A percentile compares a stretch with the other conserved stretches of the same genome.
Evolutionary conservation across 2,888 invertebrate genomes (phyloP).

Genomic region (Autographa pulchrina): DNA sequence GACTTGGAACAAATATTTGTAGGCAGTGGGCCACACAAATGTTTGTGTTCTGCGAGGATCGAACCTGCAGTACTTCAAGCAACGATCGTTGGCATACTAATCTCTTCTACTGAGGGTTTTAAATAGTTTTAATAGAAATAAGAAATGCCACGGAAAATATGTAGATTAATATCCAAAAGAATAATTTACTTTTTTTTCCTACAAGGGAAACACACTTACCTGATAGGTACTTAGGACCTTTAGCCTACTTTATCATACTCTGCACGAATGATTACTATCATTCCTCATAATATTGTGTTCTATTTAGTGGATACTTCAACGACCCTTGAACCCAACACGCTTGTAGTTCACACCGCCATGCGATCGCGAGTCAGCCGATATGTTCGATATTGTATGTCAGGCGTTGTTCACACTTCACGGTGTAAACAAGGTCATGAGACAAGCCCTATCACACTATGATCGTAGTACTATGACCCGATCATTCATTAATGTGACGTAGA

Average conservation of each 20-base stretch:
- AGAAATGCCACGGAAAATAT: too few relatives aligned
- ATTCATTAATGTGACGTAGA: background rate
- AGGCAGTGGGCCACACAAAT: too few relatives aligned
- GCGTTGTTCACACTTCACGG: background rate
- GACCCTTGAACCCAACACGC: slow-evolving; percentile 31
- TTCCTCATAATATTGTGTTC: slow-evolving; percentile 14
- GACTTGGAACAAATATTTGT: background rate
- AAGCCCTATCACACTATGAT: background rate
- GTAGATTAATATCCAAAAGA: too few relatives aligned
- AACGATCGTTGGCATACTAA: background rate
- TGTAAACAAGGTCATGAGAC: background rate
- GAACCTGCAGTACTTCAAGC: background rate
- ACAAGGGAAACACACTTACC: too few relatives aligned
- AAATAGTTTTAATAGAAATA: too few relatives aligned
- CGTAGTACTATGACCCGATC: background rate
- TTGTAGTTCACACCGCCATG: too few relatives aligned
- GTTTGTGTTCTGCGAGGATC: background rate
- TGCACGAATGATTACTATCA: slow-evolving; percentile 6
- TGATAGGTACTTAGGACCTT: too few relatives aligned
- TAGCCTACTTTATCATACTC: background rate
- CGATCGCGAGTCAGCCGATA: background rate
- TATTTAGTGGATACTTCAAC: slow-evolving; percentile 21
- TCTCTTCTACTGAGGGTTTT: too few relatives aligned
- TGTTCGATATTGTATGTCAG: background rate
- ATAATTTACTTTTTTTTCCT: too few relatives aligned